Base-by-base conservation (phyloP, 2,888 invertebrate species). In the Pollenia griseotomentosa region DNA sequence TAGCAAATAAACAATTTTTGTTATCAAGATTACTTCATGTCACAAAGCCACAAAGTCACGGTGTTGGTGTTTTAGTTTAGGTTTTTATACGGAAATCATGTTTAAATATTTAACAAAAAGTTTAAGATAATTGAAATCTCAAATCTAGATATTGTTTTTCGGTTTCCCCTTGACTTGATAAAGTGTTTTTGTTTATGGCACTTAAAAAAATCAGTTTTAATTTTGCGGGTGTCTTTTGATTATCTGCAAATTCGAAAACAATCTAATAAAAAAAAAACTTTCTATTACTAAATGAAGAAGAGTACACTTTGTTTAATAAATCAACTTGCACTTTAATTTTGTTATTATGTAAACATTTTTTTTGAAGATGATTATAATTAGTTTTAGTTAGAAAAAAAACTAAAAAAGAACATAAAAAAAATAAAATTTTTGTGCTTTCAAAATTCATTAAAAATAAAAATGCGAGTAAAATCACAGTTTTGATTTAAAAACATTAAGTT, bases 71-170 rank as follows among this genome's bases (percentile, higher is more conserved):
- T 48, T 68, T 48, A 33, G 33, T 6, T 33, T 33, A 33, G 6
- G 33, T 33, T 33, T 33, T 23, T 68, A 11, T 40, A 14, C 14
- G 14, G 23, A 73, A 73, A 73, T 73, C 44, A 14, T 59, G 73
- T 59, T n/a, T 33, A 59, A 59, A 23, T 33, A 59, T 73, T 59
- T 33, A n/a, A n/a, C 42, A 23, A 23, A 23, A 46, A 57, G 57
- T 46, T 73, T 46, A 46, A 57, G 73, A 73, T 73, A 73, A 73
- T 73, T 73, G 23, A 59, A 46, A 59, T 59, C 33, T 59, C n/a
- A 19, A 59, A 23, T 46, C 48, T 19, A 46, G 19, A 23, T 19
- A 11, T 14, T 71, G 23, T 73, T n/a, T 16, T 16, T 16, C 42
- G 19, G 40, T 19, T 53, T 46, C 6, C 46, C 46, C 23, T 71